Base-by-base conservation (phyloP, 2,113 vertebrate species). In the Plectropomus leopardus region DNA sequence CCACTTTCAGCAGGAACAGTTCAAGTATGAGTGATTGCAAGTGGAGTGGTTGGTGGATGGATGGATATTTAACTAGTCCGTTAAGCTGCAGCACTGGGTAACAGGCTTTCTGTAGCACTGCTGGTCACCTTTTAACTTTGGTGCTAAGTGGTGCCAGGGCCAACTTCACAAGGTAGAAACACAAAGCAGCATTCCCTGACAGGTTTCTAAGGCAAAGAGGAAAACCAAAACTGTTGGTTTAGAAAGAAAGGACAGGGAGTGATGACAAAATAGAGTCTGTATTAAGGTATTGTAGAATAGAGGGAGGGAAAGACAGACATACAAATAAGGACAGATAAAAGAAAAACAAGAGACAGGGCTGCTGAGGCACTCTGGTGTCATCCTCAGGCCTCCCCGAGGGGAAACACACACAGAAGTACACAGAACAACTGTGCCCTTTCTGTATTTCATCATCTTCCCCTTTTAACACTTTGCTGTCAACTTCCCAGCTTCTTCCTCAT, bases 1-100 rank as follows among this genome's bases (percentile, higher is more conserved):
- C 82, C 89, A 88, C 86, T 92, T 78, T 59, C 51, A 69, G 32
- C 78, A 40, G 65, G 10, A 81, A 78, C 15, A 65, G 88, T 86
- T 92, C 84, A 89, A 90, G 87, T 87, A 64, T 53, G 65, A 83
- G 61, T 83, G 78, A 86, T 82, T 72, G 76, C 55, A 34, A 65
- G 60, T 84, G 40, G 63, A 89, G 85, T 85, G 81, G 79, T 61
- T 58, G 53, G 47, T 64, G 83, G 78, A 80, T 87, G 71, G 84
- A 84, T 87, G 71, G 84, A 84, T 61, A 83, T 87, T 55, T 82
- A 84, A 88, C 89, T 71, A 78, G 58, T 79, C 67, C 65, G 76
- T 45, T 75, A 55, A 40, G 64, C 60, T 66, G 58, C 48, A 17
- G 77, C 42, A 73, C 7, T 1, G 26, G 60, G n/a, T 59, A 81